Evolutionary conservation across 2,888 invertebrate genomes (phyloP).

Genomic region (Drosophila melanocephala): DNA sequence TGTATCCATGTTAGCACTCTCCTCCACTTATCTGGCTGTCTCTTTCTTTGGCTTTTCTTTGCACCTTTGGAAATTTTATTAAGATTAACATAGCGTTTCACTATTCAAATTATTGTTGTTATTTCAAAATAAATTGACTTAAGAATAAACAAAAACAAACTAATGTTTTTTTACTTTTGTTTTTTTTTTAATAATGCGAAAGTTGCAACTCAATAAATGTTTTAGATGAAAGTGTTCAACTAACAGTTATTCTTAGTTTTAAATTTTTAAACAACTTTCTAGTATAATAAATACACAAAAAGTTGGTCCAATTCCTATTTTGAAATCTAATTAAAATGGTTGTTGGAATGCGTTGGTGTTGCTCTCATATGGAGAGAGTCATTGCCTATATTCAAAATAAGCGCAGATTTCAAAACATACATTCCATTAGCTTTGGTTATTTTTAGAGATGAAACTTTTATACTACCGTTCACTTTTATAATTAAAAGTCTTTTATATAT

Average conservation of each 20-base stretch:
- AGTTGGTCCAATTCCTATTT: not conserved
- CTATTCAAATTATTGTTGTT: not conserved
- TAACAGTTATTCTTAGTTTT: not conserved
- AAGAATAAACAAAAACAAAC: not conserved
- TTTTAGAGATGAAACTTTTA: not conserved
- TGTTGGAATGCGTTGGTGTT: not conserved
- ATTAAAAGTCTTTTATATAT: not conserved
- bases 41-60: not conserved
- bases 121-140: not conserved
- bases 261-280: not conserved
- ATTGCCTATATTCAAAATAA: not conserved
- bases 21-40: not conserved
- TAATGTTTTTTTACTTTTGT: not conserved
- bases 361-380: not conserved
- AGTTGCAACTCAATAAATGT: not conserved
- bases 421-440: not conserved
- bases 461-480: constrained; percentile 8
- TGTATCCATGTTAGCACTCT: not conserved
- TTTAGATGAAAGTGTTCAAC: not conserved
- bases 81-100: not conserved
- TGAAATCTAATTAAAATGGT: not conserved
- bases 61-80: not conserved
- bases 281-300: not conserved
- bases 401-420: not conserved
- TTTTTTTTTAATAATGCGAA: constrained; percentile 4